Percentiles rank a stretch among this genome's conserved stretches.
These are phyloP conservation scores for Pedionomus torquatus DNA, from an alignment of 2,113 vertebrate genomes.

Conservation along the genomic window DNA sequence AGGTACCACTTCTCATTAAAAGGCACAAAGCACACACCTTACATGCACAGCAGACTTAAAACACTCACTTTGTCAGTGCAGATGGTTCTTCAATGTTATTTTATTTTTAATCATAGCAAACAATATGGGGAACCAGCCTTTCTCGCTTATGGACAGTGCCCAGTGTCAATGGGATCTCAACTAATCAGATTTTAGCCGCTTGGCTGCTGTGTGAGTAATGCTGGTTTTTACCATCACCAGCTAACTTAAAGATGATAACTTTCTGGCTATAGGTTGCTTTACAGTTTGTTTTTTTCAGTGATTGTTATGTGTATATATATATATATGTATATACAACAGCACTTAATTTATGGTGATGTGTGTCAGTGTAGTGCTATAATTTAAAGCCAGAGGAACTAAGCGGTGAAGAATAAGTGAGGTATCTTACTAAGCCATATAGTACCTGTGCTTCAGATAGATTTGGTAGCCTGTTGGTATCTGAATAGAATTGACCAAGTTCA, in stretches of 20 bases:
- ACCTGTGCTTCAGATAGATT: accelerated
- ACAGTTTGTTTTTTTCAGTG: not conserved
- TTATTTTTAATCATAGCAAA: not conserved
- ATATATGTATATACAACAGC: not conserved
- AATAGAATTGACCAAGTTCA: not conserved
- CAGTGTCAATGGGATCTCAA: not conserved
- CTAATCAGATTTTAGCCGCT: not conserved
- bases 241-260: not conserved
- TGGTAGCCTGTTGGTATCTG: not conserved
- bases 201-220: not conserved
- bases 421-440: not conserved
- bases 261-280: not conserved
- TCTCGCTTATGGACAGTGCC: not conserved
- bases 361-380: no score
- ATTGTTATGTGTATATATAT: not conserved
- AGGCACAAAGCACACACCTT: not conserved
- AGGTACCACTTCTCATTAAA: not conserved
- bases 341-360: not conserved
- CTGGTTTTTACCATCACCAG: not conserved
- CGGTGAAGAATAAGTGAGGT: not conserved
- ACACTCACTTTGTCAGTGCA: not conserved
- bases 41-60: not conserved
- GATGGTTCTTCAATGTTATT: not conserved
- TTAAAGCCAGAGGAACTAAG: not conserved
- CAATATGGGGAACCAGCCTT: not conserved